phyloP scores from a whole-genome alignment of 2,888 invertebrate genomes.

The Escarpia spicata region DNA sequence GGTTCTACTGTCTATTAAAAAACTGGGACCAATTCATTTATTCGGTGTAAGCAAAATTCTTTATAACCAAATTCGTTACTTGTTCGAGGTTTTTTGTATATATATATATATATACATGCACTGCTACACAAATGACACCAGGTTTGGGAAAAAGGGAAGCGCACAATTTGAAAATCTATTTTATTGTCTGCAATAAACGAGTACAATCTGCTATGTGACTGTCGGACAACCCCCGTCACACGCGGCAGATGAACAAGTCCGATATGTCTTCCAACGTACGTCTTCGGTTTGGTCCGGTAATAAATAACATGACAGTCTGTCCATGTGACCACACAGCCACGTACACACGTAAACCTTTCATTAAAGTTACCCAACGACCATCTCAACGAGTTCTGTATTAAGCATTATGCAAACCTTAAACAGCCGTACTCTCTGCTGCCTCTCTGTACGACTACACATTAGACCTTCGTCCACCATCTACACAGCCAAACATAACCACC shows the following conservation, averaged over 20 bases:
- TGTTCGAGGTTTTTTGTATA: no score
- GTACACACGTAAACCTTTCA: neutral
- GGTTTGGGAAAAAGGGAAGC: neutral
- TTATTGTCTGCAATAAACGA: conserved; percentile 5
- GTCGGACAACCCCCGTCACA: neutral
- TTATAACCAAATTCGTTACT: no score
- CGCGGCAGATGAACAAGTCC: neutral
- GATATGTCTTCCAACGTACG: neutral
- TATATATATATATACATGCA: neutral
- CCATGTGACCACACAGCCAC: neutral
- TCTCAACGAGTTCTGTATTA: neutral
- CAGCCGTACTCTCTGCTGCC: neutral
- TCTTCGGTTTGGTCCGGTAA: conserved; percentile 10
- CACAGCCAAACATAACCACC: neutral
- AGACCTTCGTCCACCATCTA: neutral
- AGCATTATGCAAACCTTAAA: neutral
- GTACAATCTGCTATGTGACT: conserved; percentile 13
- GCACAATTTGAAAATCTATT: neutral
- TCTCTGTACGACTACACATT: neutral
- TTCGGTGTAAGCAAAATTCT: no score
- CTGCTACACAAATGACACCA: neutral
- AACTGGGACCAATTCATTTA: no score
- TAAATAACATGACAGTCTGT: conserved; percentile 6
- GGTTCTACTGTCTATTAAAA: no score
- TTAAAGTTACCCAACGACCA: neutral